A percentile compares a stretch with the other conserved stretches of the same genome.
These are phyloP conservation scores for Pluvialis apricaria DNA, from an alignment of 2,113 vertebrate species.

Conservation along the genomic window DNA sequence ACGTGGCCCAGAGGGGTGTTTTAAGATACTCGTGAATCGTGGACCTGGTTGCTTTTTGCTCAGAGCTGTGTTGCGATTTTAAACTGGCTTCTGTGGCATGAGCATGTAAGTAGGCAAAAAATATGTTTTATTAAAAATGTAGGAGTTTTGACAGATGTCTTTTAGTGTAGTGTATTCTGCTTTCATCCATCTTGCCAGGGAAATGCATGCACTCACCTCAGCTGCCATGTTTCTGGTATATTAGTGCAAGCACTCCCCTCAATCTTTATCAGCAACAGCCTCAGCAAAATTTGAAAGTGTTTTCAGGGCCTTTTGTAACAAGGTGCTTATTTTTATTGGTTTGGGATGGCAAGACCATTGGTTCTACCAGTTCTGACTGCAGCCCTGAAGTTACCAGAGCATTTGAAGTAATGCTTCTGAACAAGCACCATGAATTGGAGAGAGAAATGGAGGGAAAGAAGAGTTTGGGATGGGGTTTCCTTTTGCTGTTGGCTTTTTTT, in stretches of 20 bases:
- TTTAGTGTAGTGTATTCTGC: background rate
- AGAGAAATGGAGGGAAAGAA: background rate
- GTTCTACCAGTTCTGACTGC: background rate
- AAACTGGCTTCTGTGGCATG: background rate
- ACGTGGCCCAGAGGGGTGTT: background rate
- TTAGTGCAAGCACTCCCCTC: background rate
- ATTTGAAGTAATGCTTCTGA: background rate
- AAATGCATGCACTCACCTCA: rapidly evolving
- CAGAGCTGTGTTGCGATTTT: background rate
- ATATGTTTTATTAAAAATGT: background rate
- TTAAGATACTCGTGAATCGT: background rate
- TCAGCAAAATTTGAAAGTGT: background rate
- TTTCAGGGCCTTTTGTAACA: background rate
- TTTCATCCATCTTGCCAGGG: rapidly evolving
- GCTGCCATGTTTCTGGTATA: background rate
- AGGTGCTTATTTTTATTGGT: background rate
- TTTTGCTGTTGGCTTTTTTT: background rate
- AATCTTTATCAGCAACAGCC: background rate
- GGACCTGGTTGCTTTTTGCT: background rate
- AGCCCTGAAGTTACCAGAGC: background rate
- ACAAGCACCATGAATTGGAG: background rate
- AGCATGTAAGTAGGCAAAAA: background rate
- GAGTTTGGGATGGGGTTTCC: background rate
- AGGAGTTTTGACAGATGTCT: background rate
- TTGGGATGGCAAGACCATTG: background rate